A percentile compares a stretch with the other conserved stretches of the same genome.
Evolutionary conservation across 37 sponge, comb jelly and placozoan genomes (phyloP).

Genomic region (Chondrosia reniformis): DNA sequence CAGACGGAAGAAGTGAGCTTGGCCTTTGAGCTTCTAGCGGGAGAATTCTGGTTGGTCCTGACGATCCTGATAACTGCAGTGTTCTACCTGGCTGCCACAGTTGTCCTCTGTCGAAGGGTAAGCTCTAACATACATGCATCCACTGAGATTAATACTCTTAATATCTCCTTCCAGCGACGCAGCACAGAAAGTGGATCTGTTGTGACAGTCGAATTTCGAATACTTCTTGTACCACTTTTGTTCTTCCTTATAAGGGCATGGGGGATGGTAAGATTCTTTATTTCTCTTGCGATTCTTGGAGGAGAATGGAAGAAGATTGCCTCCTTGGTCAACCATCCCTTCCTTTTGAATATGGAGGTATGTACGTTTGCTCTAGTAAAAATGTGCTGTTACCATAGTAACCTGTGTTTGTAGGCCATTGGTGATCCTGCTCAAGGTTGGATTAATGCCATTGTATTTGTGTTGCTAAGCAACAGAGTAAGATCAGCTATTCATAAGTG

Average conservation of each 20-base stretch:
- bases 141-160: too few relatives aligned
- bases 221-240: constrained; percentile 37
- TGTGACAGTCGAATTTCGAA: neutral
- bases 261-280: constrained; percentile 67
- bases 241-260: constrained; percentile 70
- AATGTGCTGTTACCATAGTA: too few relatives aligned
- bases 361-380: too few relatives aligned
- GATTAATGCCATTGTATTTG: constrained; percentile 23
- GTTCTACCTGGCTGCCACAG: neutral
- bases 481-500: too few relatives aligned
- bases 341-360: neutral
- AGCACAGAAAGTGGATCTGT: too few relatives aligned
- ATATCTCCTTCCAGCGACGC: too few relatives aligned
- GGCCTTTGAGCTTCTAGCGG: constrained; percentile 24
- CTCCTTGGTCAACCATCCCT: neutral
- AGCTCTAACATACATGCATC: too few relatives aligned
- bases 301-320: neutral
- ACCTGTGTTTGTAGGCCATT: too few relatives aligned
- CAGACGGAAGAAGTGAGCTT: neutral
- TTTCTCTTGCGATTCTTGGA: neutral
- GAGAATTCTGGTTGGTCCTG: constrained; percentile 62
- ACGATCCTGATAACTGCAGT: constrained; percentile 28
- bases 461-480: neutral
- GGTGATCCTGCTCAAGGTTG: constrained; percentile 33
- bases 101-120: neutral